Percentiles rank a stretch among this genome's conserved stretches.
Conservation (phyloP, 2,888 invertebrate species). For the Hypomecis punctinalis region DNA sequence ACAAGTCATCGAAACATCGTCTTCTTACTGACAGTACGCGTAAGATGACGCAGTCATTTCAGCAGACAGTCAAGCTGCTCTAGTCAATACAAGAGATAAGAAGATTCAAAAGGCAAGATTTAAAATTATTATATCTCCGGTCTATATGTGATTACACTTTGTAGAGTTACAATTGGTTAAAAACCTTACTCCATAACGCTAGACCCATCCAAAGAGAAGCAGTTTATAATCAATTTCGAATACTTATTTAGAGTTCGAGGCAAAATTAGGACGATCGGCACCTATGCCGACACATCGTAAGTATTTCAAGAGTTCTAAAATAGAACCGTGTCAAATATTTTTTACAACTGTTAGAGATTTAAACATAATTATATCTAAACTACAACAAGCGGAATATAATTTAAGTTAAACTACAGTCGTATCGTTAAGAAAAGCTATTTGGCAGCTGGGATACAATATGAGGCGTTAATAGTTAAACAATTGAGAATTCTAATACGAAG, state of each 20-base stretch:
- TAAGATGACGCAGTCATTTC: too few relatives aligned
- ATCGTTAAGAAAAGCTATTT: neutral
- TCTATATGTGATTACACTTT: neutral
- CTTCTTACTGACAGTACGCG: too few relatives aligned
- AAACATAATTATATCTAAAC: neutral
- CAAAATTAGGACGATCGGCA: too few relatives aligned
- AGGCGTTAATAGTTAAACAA: neutral
- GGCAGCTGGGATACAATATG: neutral
- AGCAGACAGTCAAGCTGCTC: neutral
- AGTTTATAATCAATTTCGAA: too few relatives aligned
- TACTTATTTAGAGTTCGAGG: too few relatives aligned
- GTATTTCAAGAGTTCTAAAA: neutral
- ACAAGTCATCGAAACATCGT: too few relatives aligned
- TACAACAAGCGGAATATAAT: neutral
- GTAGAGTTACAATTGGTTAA: too few relatives aligned
- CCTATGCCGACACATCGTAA: too few relatives aligned
- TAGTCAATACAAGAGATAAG: neutral
- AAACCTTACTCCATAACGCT: too few relatives aligned
- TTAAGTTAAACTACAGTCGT: neutral
- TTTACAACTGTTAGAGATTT: neutral
- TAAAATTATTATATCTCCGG: neutral
- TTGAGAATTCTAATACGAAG: too few relatives aligned
- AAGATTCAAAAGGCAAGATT: constrained; percentile 3
- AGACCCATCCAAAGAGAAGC: too few relatives aligned
- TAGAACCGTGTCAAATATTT: neutral